phyloP scores from a whole-genome alignment of 2,113 vertebrate genomes.

The Ctenodactylus gundi region DNA sequence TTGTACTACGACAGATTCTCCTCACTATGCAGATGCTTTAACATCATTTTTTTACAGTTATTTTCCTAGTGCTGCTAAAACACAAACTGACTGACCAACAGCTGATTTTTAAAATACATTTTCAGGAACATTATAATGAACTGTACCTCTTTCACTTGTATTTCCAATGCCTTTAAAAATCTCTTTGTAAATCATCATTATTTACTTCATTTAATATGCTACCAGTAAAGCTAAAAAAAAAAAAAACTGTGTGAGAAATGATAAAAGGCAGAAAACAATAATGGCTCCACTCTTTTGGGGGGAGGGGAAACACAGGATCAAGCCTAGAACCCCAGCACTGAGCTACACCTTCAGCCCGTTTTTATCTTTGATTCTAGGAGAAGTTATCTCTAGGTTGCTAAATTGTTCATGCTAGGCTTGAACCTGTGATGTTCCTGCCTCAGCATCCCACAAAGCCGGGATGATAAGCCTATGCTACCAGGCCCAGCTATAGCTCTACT shows the following conservation, averaged over 20 bases:
- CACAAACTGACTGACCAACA: background rate
- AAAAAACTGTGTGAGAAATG: background rate
- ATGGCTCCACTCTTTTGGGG: background rate
- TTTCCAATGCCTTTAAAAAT: constrained; percentile 2
- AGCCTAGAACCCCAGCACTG: too few species aligned
- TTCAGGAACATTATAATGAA: background rate
- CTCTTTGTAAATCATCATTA: constrained; percentile 43
- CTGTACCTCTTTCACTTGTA: constrained; percentile 1
- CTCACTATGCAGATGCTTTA: background rate
- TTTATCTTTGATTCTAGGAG: too few species aligned
- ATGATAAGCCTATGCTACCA: too few species aligned
- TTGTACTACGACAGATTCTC: background rate
- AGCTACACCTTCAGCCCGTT: too few species aligned
- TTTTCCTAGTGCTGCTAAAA: background rate
- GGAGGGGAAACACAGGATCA: too few species aligned
- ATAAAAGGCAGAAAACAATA: constrained; percentile 40
- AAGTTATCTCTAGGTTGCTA: too few species aligned
- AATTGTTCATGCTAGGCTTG: too few species aligned
- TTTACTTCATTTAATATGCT: constrained; percentile 52
- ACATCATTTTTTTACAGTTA: background rate
- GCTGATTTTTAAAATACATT: constrained; percentile 7
- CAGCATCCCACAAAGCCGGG: too few species aligned
- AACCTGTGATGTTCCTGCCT: too few species aligned
- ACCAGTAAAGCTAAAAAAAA: constrained; percentile 15
- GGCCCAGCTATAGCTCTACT: too few species aligned